phyloP scores from a whole-genome alignment of 1,140 invertebrate species.

The Aplysia californica region DNA sequence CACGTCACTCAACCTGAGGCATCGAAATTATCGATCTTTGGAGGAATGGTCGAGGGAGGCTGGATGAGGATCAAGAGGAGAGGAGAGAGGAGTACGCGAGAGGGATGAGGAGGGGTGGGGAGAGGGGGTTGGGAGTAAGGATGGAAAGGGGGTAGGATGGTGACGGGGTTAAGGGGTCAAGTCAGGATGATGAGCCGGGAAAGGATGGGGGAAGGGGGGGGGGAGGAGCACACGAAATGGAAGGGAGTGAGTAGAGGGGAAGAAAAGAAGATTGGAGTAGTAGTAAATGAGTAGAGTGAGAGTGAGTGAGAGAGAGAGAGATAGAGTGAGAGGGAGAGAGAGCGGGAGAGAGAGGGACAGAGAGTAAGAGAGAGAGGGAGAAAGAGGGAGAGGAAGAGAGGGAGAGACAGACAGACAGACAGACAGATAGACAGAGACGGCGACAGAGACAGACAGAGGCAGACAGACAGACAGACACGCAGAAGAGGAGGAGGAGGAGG shows the following conservation, averaged over 20 bases:
- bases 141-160: not conserved
- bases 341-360: too few relatives aligned
- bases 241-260: too few relatives aligned
- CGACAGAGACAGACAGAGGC: not conserved
- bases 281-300: conserved; percentile 2
- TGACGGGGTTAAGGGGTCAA: not conserved
- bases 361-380: too few relatives aligned
- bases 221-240: conserved; percentile 7
- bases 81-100: not conserved
- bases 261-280: conserved; percentile 17
- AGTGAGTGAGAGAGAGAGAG: conserved; percentile 13
- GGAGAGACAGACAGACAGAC: conserved; percentile 4
- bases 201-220: conserved; percentile 5
- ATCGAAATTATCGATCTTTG: not conserved
- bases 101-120: not conserved
- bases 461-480: not conserved
- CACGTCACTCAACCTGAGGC: too few relatives aligned
- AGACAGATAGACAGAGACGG: not conserved
- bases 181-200: not conserved
- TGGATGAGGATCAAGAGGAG: not conserved
- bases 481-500: not conserved
- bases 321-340: conserved; percentile 24
- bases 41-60: not conserved
- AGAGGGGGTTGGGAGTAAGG: not conserved
- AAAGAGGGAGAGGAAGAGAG: not conserved